Conservation (phyloP, 1,140 invertebrate genomes). For the Heliconius himera region DNA sequence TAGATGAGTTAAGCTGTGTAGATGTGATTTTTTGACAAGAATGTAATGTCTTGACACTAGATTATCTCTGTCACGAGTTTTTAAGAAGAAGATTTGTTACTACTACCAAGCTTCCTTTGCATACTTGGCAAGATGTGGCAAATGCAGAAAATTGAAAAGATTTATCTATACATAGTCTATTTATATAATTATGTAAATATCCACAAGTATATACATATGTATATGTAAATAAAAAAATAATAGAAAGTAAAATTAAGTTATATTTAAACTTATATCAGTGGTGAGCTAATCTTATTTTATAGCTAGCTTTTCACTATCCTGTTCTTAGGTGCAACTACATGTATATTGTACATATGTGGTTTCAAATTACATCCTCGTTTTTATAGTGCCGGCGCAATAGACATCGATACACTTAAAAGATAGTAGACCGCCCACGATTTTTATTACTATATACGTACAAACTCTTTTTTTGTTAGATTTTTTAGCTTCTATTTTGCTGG, state of each 20-base stretch:
- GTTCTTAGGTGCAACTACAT: constrained; percentile 19
- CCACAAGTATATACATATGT: too few species aligned
- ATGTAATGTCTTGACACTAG: too few species aligned
- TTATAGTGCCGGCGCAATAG: constrained; percentile 24
- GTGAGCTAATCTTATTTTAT: neutral
- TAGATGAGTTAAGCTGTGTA: neutral
- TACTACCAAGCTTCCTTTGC: too few species aligned
- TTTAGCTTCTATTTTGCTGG: neutral
- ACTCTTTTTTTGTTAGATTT: neutral
- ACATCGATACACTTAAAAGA: constrained; percentile 17
- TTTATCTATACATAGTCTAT: too few species aligned
- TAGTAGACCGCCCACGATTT: constrained; percentile 21
- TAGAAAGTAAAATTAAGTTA: neutral
- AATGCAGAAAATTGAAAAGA: too few species aligned
- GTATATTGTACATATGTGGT: neutral
- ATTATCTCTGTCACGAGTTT: too few species aligned
- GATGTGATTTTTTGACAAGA: neutral
- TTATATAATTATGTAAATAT: too few species aligned
- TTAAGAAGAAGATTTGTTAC: too few species aligned
- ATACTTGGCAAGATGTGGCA: too few species aligned
- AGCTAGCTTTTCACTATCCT: neutral
- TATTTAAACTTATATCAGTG: neutral
- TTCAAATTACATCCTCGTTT: constrained; percentile 34
- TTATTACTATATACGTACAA: neutral
- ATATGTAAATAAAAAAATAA: too few species aligned